These are phyloP conservation scores for Euglossa dilemma DNA, from an alignment of 1,140 invertebrate species.

Conservation along the genomic window DNA sequence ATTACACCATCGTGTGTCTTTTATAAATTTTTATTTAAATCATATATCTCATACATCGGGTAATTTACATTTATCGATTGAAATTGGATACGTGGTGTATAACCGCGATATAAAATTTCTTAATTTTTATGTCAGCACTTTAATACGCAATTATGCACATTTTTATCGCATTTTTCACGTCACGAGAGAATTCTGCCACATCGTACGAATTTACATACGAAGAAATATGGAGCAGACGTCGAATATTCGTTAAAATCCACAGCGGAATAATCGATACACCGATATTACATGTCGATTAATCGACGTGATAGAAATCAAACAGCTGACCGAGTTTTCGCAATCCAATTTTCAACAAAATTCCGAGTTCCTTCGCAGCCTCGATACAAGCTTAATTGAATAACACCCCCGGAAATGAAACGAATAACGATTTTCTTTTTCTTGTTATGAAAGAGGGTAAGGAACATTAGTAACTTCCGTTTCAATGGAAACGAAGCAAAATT, in stretches of 20 bases:
- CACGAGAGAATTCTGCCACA: not conserved
- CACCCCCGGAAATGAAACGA: not conserved
- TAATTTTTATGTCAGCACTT: no score
- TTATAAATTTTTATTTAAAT: no score
- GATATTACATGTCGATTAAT: not conserved
- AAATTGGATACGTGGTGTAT: no score
- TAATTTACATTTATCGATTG: no score
- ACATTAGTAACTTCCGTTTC: no score
- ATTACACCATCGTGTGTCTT: no score
- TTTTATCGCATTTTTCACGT: not conserved
- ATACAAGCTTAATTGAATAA: not conserved
- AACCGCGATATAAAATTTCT: no score
- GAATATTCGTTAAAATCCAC: not conserved
- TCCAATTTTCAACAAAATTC: constrained; percentile 7
- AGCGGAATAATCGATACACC: not conserved
- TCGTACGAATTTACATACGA: not conserved
- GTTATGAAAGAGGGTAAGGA: not conserved
- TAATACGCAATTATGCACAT: no score
- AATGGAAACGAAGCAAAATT: no score
- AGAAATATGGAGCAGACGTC: not conserved
- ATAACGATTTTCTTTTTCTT: not conserved
- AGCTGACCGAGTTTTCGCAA: constrained; percentile 7
- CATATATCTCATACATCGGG: no score
- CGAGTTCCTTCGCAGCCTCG: not conserved
- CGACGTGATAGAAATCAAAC: not conserved